phyloP scores from a whole-genome alignment of 2,888 invertebrate species.

The Erebia ligea region DNA sequence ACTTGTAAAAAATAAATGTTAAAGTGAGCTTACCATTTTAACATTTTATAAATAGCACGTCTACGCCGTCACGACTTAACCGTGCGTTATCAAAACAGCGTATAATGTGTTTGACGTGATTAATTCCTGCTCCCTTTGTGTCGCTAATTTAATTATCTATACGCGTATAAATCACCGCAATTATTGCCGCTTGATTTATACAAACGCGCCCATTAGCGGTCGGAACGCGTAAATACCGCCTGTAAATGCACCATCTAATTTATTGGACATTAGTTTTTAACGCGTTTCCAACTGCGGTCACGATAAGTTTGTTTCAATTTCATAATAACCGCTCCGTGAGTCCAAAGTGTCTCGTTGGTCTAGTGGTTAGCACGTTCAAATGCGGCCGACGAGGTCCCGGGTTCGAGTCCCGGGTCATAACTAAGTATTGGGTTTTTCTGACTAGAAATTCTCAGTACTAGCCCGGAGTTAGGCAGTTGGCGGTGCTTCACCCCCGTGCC shows the following conservation, averaged over 20 bases:
- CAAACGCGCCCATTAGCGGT: slow-evolving; percentile 39
- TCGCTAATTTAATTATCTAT: slow-evolving; percentile 67
- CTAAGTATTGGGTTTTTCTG: no score
- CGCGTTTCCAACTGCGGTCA: background rate
- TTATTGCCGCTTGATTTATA: slow-evolving; percentile 67
- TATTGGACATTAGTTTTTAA: slow-evolving; percentile 26
- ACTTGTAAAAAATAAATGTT: background rate
- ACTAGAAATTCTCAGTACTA: no score
- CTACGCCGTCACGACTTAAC: slow-evolving; percentile 24
- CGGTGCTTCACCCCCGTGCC: no score
- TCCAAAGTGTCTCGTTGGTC: no score
- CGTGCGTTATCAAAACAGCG: slow-evolving; percentile 30
- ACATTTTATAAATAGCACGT: slow-evolving; percentile 12
- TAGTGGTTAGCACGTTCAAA: no score
- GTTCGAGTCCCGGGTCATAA: no score
- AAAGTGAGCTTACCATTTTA: background rate
- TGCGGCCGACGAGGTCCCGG: no score
- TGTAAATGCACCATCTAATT: slow-evolving; percentile 29
- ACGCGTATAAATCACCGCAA: slow-evolving; percentile 58
- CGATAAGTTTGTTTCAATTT: background rate
- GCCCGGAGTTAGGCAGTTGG: no score
- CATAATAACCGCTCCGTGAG: background rate
- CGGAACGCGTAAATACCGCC: slow-evolving; percentile 33
- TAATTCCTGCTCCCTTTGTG: slow-evolving; percentile 62
- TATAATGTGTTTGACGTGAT: slow-evolving; percentile 50